Evolutionary conservation across 1,140 invertebrate species (phyloP), one percentile per base, ranked within the genome.

Genomic region (Heliconius hewitsoni): DNA sequence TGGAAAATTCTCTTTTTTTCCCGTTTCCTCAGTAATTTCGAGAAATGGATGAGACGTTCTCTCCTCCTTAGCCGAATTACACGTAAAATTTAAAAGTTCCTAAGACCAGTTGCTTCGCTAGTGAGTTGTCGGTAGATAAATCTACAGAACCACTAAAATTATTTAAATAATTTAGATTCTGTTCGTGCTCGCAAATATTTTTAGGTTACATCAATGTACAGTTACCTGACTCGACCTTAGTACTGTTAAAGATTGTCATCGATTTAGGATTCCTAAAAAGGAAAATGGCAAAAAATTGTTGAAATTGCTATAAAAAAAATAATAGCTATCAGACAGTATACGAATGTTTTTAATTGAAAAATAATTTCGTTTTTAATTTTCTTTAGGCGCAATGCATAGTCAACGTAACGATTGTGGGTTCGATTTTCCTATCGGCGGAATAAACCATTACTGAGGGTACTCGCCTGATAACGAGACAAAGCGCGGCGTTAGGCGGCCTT

Each of bases 181-280:
- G 80, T 74, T 57, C 30, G 60, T 39, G 57, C n/a, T 57, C 52
- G 73, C 73, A 46, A 66, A 66, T 60, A 80, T 77, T 80, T 83
- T 79, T 77, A 73, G 82, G 80, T 79, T 50, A 79, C 73, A 66
- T 73, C 55, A 34, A 71, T 60, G 50, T 80, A 84, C 83, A 79
- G 83, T 84, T 84, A 84, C 30, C 30, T 30, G 30, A 30, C 30
- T 30, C 37, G 77, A 76, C 75, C 60, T 81, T 78, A 55, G 80
- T 81, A 83, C 82, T 70, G 82, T 83, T 81, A 82, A 34, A 70
- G 75, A 73, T 80, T 52, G 74, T 27, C 34, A 66, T 78, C 77
- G 55, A 8, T 4, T 55, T 77, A 37, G n/a, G 37, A 50, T 30
- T 73, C 46, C 23, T 73, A 13, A 73, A 73, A 50, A 23, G 42